Evolutionary conservation across 2,888 invertebrate genomes (phyloP).

Genomic region (Chouioia cunea): DNA sequence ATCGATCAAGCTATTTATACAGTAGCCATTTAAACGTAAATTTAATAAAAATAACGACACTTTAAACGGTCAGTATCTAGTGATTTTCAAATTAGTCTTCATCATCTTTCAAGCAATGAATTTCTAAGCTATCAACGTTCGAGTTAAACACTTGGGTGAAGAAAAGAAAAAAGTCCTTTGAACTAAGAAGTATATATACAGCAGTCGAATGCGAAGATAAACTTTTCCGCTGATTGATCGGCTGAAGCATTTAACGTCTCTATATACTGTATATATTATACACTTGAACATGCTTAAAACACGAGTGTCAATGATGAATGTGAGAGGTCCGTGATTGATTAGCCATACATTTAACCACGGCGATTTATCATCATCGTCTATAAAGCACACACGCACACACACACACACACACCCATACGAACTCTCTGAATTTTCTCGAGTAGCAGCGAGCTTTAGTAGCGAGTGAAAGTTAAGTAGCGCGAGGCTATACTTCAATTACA

Average conservation of each 20-base stretch:
- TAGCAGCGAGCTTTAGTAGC: background rate
- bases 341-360: slow-evolving; percentile 2
- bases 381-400: too few species aligned
- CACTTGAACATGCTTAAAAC: too few species aligned
- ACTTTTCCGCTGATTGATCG: slow-evolving; percentile 35
- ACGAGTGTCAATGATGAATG: slow-evolving; percentile 39
- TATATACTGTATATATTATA: slow-evolving; percentile 10
- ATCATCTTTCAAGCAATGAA: background rate
- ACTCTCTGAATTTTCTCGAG: slow-evolving; percentile 15
- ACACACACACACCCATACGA: background rate
- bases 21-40: too few species aligned
- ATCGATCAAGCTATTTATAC: too few species aligned
- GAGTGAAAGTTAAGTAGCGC: slow-evolving; percentile 37
- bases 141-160: background rate
- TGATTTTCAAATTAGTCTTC: slow-evolving; percentile 11
- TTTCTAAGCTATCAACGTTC: background rate
- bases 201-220: background rate
- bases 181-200: too few species aligned
- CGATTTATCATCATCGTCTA: slow-evolving; percentile 31
- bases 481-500: slow-evolving; percentile 37
- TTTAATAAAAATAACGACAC: background rate
- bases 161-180: too few species aligned
- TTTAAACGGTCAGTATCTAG: background rate
- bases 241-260: slow-evolving; percentile 12
- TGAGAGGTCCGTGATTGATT: slow-evolving; percentile 33